Evolutionary conservation across 2,888 invertebrate genomes (phyloP).

Genomic region (Tryphoninae sp.): DNA sequence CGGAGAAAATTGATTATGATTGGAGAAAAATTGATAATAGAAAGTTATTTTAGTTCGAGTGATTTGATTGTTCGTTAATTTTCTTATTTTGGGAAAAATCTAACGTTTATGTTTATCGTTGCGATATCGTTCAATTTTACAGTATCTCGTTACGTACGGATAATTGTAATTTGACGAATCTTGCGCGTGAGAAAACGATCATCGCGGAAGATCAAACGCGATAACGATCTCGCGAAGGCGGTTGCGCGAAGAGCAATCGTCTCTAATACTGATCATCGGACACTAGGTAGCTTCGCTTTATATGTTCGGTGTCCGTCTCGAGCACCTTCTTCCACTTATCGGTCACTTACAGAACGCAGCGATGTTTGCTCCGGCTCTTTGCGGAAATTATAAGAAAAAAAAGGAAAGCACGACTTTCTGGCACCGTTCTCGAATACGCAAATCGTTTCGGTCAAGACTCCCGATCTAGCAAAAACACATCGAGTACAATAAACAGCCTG

Average conservation of each 20-base stretch:
- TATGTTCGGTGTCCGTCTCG: conserved; percentile 65
- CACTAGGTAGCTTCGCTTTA: conserved; percentile 60
- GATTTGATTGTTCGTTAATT: too few species aligned
- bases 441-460: conserved; percentile 54
- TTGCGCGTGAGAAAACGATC: conserved; percentile 15
- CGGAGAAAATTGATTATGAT: too few species aligned
- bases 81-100: background rate
- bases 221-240: conserved; percentile 3
- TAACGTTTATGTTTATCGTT: background rate
- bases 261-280: conserved; percentile 57
- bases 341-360: conserved; percentile 70
- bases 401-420: background rate
- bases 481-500: background rate
- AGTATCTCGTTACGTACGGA: too few species aligned
- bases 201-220: conserved; percentile 9
- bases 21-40: too few species aligned
- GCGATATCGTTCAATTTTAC: background rate
- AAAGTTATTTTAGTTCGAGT: too few species aligned
- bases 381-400: conserved; percentile 62
- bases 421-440: conserved; percentile 9
- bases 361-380: conserved; percentile 74
- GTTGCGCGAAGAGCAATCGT: conserved; percentile 42
- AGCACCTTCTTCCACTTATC: conserved; percentile 74
- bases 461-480: conserved; percentile 1
- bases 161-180: background rate